Percentiles rank a stretch among this genome's conserved stretches.
These are phyloP conservation scores for Sarcophilus harrisii DNA, from an alignment of 2,797 vertebrate species.

Conservation along the genomic window DNA sequence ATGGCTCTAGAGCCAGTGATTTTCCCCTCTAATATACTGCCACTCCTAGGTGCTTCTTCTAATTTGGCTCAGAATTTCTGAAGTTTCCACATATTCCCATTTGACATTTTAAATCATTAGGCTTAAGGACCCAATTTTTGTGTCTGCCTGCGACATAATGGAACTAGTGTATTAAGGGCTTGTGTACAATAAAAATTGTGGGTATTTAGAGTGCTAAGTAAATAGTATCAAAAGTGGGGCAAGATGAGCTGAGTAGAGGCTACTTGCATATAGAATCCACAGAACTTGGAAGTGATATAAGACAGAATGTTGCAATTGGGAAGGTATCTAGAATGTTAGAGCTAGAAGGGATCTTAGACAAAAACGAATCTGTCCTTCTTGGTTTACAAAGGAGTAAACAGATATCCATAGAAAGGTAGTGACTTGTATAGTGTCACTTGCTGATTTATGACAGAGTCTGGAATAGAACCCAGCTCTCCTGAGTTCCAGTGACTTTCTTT, in stretches of 20 bases:
- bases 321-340: background rate
- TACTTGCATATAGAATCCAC: background rate
- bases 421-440: background rate
- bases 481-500: background rate
- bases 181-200: background rate
- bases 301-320: too few species aligned
- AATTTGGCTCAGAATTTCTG: background rate
- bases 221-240: background rate
- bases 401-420: background rate
- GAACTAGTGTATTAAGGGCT: background rate
- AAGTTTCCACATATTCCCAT: background rate
- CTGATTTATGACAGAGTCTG: constrained; percentile 25
- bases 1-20: background rate
- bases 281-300: background rate
- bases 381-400: constrained; percentile 28
- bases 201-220: background rate
- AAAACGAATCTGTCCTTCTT: background rate
- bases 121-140: background rate
- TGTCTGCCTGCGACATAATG: background rate
- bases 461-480: constrained; percentile 21
- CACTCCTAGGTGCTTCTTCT: background rate
- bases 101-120: background rate
- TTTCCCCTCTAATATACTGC: background rate
- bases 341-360: background rate
- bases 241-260: background rate